Conservation (phyloP, 1,140 invertebrate species). For the Pseudomyrmex cubaensis region DNA sequence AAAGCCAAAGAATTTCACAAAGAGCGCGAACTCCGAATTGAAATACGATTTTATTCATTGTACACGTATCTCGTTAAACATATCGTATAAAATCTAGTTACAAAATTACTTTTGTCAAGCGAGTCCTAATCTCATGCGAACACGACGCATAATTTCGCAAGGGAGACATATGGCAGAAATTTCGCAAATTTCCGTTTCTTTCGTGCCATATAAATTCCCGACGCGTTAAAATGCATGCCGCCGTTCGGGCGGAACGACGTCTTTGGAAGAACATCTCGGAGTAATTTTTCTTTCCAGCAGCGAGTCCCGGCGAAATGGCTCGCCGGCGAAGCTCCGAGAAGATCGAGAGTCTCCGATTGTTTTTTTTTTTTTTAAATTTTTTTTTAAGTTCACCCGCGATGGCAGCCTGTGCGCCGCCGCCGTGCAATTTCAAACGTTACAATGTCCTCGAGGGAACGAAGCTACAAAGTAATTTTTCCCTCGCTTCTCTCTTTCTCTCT, state of each 20-base stretch:
- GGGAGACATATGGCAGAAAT: conserved; percentile 46
- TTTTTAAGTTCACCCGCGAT: conserved; percentile 44
- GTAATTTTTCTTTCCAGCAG: conserved; percentile 55
- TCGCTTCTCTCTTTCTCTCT: background rate
- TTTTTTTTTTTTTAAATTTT: conserved; percentile 54
- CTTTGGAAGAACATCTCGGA: conserved; percentile 60
- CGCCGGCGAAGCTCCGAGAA: conserved; percentile 2
- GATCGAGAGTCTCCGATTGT: conserved; percentile 50
- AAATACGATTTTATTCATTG: background rate
- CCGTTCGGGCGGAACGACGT: conserved; percentile 53
- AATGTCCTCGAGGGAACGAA: conserved; percentile 52
- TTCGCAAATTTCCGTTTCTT: conserved; percentile 51
- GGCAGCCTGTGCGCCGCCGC: background rate
- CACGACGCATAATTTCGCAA: conserved; percentile 33
- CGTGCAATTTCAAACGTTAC: conserved; percentile 68
- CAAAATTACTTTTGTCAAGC: conserved; percentile 10
- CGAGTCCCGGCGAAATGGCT: conserved; percentile 47
- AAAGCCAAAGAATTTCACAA: background rate
- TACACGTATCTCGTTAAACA: background rate
- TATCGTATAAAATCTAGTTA: conserved; percentile 3
- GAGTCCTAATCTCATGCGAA: background rate
- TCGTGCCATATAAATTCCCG: conserved; percentile 50
- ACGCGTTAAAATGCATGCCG: conserved; percentile 54
- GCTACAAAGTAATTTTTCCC: conserved; percentile 60
- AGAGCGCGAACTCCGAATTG: too few relatives aligned